These are phyloP conservation scores for Pycnomerus fuliginosus DNA, from an alignment of 2,888 invertebrate genomes.

Conservation along the genomic window DNA sequence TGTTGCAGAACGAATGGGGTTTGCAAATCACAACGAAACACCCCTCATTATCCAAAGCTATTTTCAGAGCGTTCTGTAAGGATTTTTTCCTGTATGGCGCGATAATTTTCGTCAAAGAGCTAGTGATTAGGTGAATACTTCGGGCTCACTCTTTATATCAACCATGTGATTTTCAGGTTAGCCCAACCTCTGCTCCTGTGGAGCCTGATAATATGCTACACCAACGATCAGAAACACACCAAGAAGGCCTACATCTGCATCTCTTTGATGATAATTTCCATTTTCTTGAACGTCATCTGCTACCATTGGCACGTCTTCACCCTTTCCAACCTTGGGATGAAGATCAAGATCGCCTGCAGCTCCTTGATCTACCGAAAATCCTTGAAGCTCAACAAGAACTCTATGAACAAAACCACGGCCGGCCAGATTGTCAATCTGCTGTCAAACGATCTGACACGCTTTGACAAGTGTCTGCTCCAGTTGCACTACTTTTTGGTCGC, in stretches of 20 bases:
- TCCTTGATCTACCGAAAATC: conserved; percentile 78
- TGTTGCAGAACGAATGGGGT: conserved; percentile 47
- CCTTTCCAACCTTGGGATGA: conserved; percentile 77
- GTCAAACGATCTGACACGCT: conserved; percentile 85
- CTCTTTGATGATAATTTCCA: conserved; percentile 32
- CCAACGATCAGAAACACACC: conserved; percentile 30
- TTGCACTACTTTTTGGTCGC: conserved; percentile 80
- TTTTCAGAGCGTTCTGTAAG: conserved; percentile 39
- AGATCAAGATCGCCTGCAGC: conserved; percentile 80
- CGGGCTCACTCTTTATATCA: too few species aligned
- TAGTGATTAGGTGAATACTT: conserved; percentile 35
- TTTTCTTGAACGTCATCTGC: conserved; percentile 65
- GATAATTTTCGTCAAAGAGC: conserved; percentile 37
- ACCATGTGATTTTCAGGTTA: conserved; percentile 30
- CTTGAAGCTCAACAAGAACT: conserved; percentile 70
- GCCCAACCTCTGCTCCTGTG: conserved; percentile 39
- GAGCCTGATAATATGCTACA: conserved; percentile 38
- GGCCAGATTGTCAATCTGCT: conserved; percentile 58
- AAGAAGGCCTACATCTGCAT: conserved; percentile 37
- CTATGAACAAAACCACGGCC: conserved; percentile 79
- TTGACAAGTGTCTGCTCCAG: conserved; percentile 78
- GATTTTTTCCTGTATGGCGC: conserved; percentile 37
- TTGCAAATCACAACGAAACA: too few species aligned
- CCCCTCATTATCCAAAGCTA: conserved; percentile 36
- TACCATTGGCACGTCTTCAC: conserved; percentile 82